Percentiles rank a stretch among this genome's conserved stretches.
phyloP scores from a whole-genome alignment of 2,797 vertebrate genomes.

The Rhabdophis nuchalis region DNA sequence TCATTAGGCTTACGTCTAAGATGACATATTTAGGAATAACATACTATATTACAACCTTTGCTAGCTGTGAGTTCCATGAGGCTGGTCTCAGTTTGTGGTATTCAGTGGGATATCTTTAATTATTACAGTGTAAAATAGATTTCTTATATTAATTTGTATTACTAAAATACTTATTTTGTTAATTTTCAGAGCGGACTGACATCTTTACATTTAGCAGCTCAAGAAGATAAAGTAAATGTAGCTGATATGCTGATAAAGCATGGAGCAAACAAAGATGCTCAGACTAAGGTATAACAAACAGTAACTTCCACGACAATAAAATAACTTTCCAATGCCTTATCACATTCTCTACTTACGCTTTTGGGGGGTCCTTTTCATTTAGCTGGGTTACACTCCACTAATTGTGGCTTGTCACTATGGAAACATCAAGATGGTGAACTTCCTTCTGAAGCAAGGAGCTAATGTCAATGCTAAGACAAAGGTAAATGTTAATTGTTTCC shows the following conservation, averaged over 20 bases:
- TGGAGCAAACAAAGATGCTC: constrained; percentile 85
- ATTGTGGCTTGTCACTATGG: constrained; percentile 98
- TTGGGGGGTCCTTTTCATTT: constrained; percentile 57
- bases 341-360: constrained; percentile 45
- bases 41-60: background rate
- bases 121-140: background rate
- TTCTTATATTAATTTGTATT: background rate
- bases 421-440: constrained; percentile 97
- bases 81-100: background rate
- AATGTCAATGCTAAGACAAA: constrained; percentile 93
- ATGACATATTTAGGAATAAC: background rate
- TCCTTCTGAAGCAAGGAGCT: constrained; percentile 88
- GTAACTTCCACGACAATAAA: background rate
- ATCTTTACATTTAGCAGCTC: constrained; percentile 91
- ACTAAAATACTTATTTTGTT: background rate
- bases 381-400: constrained; percentile 96
- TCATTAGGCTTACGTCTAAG: background rate
- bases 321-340: constrained; percentile 2
- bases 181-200: constrained; percentile 85
- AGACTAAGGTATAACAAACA: constrained; percentile 85
- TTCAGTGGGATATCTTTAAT: background rate
- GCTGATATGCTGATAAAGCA: constrained; percentile 84
- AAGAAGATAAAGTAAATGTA: constrained; percentile 91
- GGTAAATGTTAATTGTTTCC: constrained; percentile 71
- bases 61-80: background rate